phyloP scores from a whole-genome alignment of 2,888 invertebrate genomes.

The Acrocera orbiculus region DNA sequence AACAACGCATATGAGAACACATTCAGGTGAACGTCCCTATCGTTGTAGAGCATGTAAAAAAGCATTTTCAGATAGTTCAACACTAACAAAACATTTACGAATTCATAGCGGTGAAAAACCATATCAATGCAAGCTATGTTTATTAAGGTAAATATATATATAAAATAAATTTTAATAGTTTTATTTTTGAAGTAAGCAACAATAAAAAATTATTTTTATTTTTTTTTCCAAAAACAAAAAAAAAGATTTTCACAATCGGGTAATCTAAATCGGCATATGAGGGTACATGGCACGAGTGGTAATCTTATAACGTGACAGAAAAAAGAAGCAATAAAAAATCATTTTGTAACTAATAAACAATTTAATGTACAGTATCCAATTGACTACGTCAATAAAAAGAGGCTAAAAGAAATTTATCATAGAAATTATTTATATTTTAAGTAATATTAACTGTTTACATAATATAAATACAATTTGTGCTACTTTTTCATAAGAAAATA shows the following conservation, averaged over 20 bases:
- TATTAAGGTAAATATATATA: constrained; percentile 44
- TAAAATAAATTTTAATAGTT: background rate
- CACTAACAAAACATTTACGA: constrained; percentile 88
- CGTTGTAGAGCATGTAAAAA: constrained; percentile 92
- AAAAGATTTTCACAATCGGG: constrained; percentile 88
- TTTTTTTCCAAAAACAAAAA: background rate
- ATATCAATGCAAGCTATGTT: constrained; percentile 92
- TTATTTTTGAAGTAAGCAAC: background rate
- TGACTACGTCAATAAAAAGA: no score
- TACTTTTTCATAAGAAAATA: no score
- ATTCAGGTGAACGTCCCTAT: constrained; percentile 98
- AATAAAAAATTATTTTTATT: background rate
- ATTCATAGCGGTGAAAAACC: constrained; percentile 81
- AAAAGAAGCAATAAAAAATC: no score
- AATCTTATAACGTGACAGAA: constrained; percentile 47
- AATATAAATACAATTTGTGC: no score
- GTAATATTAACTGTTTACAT: no score
- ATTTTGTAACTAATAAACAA: no score
- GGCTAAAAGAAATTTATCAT: no score
- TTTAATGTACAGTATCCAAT: no score
- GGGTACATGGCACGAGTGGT: constrained; percentile 69
- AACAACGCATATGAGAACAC: constrained; percentile 99
- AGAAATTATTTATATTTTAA: no score
- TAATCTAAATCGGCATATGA: constrained; percentile 96
- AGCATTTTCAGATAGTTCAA: constrained; percentile 97